Conservation (phyloP, 1,140 invertebrate species). For the Drosophila yakuba region DNA sequence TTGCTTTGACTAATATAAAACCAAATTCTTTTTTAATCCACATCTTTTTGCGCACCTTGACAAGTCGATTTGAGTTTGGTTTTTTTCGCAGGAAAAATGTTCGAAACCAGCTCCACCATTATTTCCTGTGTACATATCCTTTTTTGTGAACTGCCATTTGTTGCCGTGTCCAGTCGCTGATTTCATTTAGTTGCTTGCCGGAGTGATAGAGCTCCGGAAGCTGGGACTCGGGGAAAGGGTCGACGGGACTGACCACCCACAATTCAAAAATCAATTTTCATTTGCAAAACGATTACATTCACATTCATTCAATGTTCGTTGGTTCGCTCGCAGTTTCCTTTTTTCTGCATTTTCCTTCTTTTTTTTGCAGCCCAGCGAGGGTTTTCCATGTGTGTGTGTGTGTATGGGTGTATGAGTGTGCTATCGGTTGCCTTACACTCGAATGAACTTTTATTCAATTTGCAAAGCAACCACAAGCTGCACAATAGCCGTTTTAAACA, state of each 20-base stretch:
- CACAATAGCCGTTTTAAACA: constrained; percentile 83
- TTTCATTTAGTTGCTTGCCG: constrained; percentile 75
- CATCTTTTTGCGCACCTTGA: neutral
- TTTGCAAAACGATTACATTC: constrained; percentile 83
- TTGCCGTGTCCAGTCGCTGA: constrained; percentile 60
- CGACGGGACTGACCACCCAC: constrained; percentile 53
- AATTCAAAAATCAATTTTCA: constrained; percentile 84
- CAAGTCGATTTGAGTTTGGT: neutral
- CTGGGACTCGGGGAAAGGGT: constrained; percentile 16
- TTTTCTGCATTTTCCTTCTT: constrained; percentile 12
- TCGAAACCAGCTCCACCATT: neutral
- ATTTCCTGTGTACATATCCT: constrained; percentile 6
- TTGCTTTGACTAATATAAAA: neutral
- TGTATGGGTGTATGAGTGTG: constrained; percentile 50
- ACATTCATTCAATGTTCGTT: constrained; percentile 82
- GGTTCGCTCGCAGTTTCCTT: constrained; percentile 66
- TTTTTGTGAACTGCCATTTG: constrained; percentile 34
- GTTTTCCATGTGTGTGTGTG: constrained; percentile 42
- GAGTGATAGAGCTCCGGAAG: constrained; percentile 61
- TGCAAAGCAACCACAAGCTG: constrained; percentile 83
- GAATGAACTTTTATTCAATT: constrained; percentile 84
- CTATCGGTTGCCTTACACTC: constrained; percentile 83
- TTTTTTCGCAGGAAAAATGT: neutral
- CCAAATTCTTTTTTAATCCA: neutral
- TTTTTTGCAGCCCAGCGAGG: constrained; percentile 31